A percentile compares a stretch with the other conserved stretches of the same genome.
Evolutionary conservation across 2,797 vertebrate species (phyloP).

Genomic region (Lepus townsendii): DNA sequence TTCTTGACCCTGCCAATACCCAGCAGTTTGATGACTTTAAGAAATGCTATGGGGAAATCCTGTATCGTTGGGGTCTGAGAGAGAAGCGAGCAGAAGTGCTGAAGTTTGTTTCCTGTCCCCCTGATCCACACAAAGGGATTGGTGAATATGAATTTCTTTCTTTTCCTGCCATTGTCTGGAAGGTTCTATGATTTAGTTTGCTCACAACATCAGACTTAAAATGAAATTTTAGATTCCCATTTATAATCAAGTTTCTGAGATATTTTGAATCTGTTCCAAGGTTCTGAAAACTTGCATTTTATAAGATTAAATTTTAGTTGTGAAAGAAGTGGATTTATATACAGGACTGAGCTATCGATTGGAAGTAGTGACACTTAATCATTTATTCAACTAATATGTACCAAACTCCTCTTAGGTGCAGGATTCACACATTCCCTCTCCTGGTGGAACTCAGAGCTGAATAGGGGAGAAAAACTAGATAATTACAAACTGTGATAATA

Average conservation of each 20-base stretch:
- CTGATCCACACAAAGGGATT: slow-evolving; percentile 97
- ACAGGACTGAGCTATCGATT: not conserved
- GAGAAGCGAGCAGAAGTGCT: slow-evolving; percentile 97
- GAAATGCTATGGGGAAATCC: slow-evolving; percentile 97
- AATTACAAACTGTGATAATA: not conserved
- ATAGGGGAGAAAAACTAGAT: not conserved
- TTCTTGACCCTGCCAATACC: slow-evolving; percentile 95
- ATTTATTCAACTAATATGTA: not conserved
- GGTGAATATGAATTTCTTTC: slow-evolving; percentile 88
- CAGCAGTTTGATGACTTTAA: slow-evolving; percentile 99
- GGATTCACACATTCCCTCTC: not conserved
- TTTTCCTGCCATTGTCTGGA: not conserved
- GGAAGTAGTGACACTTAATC: not conserved
- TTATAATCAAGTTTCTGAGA: slow-evolving; percentile 14
- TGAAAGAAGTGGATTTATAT: not conserved
- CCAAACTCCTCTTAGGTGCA: not conserved
- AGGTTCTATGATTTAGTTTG: not conserved
- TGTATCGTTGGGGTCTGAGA: slow-evolving; percentile 97
- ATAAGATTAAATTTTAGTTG: not conserved
- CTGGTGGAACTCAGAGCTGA: not conserved
- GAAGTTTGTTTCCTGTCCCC: slow-evolving; percentile 97
- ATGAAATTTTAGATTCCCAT: slow-evolving; percentile 10
- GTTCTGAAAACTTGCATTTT: slow-evolving; percentile 45
- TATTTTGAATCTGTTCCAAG: not conserved
- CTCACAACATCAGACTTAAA: not conserved